Base-by-base conservation (phyloP, 1,140 invertebrate species). In the Lucilia cuprina region DNA sequence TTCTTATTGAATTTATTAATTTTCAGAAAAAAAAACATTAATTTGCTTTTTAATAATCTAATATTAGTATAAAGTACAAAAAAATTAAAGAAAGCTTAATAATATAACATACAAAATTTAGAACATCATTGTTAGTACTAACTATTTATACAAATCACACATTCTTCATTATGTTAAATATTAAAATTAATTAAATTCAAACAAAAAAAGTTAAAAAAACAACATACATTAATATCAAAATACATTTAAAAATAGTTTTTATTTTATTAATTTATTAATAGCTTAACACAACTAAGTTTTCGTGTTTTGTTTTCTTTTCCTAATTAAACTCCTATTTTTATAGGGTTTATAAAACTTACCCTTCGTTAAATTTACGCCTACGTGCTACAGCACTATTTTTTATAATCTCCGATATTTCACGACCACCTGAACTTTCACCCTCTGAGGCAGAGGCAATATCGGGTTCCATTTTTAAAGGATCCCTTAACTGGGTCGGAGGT, bases 391-490 rank as follows among this genome's bases (percentile, higher is more conserved):
- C 91, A 84, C 93, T 92, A 84, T 92, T 93, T 82, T 91, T 91
- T 83, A 93, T 93, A 50, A 94, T 93, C 60, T 92, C 91, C 74
- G 91, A 91, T 47, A 94, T 92, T 86, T 94, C 94, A n/a, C 92
- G 87, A 41, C 93, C 93, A 5, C 93, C 93, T 0, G 93, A 93
- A 84, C 92, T 93, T 85, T 93, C 93, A 47, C 92, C 92, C 83
- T 93, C 93, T 13, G 92, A 93, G 0, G 92, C 87, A 35, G 87
- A 91, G 83, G 86, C 91, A 86, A 80, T 74, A 77, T 80, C 77
- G 9, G 77, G 77, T 17, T 55, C 47, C 49, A 17, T 21, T 34
- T 80, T 80, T 41, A 80, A 49, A 41, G 77, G 77, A 80, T 80
- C 77, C 19, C 77, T 50, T 49, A 80, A 14, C 19, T 80, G 77